Evolutionary conservation across 1,140 invertebrate species (phyloP), one percentile per base, ranked within the genome.

Genomic region (Apolygus lucorum): DNA sequence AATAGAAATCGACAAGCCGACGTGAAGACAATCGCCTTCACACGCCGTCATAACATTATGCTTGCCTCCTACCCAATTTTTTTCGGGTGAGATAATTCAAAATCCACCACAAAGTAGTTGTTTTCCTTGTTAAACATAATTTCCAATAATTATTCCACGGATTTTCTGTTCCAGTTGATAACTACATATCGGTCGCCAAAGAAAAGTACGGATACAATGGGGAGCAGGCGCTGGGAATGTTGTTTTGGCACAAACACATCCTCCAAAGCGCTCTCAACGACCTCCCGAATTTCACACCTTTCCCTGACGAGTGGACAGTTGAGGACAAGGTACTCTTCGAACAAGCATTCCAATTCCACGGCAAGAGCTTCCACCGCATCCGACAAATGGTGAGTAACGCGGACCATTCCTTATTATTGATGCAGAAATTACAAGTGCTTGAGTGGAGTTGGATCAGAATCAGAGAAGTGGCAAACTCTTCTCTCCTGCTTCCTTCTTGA

Each of bases 281-380:
- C 78, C 83, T 99, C 70, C 91, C 94, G 14, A 98, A 98, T 81
- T 99, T 98, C 76, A 96, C 94, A 68, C 96, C 96, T 1, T 96
- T 96, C 76, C 95, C 95, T 26, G 95, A 98, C 82, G 95, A 99
- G 76, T 99, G 96, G 96, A 95, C 95, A 17, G 91, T 95, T 1
- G 96, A 98, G 81, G 96, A 99, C 77, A 98, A 98, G 84, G 93
- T 98, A 62, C 80, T 98, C 22, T 99, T 99, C 84, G 95, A 98
- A 78, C 95, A 98, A 79, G 96, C 95, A 26, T 98, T 96, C 79
- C 93, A 96, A 77, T 98, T 97, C 79, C 94, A 98, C 84, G 95
- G 95, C 28, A 99, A 99, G 84, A 95, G 91, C 80, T 99, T 99
- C 82, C 92, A 96, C 78, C 86, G 94, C 77, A 98, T 99, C 77